These are phyloP conservation scores for Mechanitis mazaeus DNA, from an alignment of 2,888 invertebrate species.

Conservation along the genomic window DNA sequence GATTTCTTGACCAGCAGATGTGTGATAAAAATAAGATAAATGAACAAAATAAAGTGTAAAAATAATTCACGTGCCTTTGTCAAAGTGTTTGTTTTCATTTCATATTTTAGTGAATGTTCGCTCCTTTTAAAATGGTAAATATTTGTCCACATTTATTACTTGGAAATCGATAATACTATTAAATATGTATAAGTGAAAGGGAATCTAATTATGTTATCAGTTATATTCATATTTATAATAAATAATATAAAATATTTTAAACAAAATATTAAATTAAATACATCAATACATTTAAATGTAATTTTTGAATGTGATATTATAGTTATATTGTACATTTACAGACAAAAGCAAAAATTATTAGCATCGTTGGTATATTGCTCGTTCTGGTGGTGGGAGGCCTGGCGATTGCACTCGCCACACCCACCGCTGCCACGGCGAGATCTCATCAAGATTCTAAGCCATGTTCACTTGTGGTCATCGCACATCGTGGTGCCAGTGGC, in stretches of 20 bases:
- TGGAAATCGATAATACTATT: too few species aligned
- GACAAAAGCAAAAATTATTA: conserved; percentile 22
- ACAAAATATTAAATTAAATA: too few species aligned
- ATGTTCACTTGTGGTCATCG: conserved; percentile 58
- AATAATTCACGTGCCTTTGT: too few species aligned
- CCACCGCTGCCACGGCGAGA: conserved; percentile 25
- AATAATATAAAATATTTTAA: too few species aligned
- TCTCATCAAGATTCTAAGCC: not conserved
- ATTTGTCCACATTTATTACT: too few species aligned
- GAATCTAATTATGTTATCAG: too few species aligned
- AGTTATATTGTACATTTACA: conserved; percentile 17
- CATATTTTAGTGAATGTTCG: too few species aligned
- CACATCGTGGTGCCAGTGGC: conserved; percentile 65
- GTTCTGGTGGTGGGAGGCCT: conserved; percentile 22
- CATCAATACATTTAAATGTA: too few species aligned
- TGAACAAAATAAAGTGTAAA: not conserved
- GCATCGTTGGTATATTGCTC: conserved; percentile 17
- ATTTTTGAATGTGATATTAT: not conserved
- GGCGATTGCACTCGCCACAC: conserved; percentile 18
- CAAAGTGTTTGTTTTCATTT: too few species aligned
- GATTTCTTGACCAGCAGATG: conserved; percentile 6
- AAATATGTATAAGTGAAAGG: too few species aligned
- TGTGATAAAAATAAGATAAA: conserved; percentile 2
- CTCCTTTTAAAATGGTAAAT: too few species aligned
- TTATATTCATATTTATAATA: too few species aligned